A percentile compares a stretch with the other conserved stretches of the same genome.
Conservation (phyloP, 2,113 vertebrate genomes). For the Oreochromis aureus region DNA sequence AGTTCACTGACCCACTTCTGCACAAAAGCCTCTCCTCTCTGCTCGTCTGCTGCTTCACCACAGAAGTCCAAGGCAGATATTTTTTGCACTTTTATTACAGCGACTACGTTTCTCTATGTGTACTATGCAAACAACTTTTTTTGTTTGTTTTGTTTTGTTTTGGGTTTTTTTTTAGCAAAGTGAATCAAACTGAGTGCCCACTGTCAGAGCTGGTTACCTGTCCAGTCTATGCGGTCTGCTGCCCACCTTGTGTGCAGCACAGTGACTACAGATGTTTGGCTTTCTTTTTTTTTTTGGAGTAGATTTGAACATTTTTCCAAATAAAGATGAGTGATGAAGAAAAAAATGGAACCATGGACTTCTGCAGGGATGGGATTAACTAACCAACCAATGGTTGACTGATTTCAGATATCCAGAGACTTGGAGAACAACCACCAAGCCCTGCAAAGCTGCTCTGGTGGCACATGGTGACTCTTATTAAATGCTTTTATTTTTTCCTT, state of each 20-base stretch:
- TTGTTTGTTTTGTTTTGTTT: neutral
- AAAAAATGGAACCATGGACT: neutral
- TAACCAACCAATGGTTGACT: neutral
- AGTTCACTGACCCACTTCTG: neutral
- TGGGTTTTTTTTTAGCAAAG: neutral
- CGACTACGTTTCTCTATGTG: neutral
- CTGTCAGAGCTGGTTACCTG: too few species aligned
- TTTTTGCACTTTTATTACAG: neutral
- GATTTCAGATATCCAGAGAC: neutral
- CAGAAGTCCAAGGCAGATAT: neutral
- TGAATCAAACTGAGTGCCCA: too few species aligned
- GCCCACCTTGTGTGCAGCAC: neutral
- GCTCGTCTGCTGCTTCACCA: neutral
- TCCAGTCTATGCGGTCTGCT: neutral
- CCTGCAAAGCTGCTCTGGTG: accelerated
- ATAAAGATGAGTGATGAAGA: neutral
- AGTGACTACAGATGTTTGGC: neutral
- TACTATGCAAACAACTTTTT: neutral
- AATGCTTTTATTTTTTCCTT: neutral
- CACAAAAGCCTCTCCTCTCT: neutral
- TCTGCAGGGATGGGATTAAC: accelerated
- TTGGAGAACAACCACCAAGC: neutral
- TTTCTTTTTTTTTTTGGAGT: neutral
- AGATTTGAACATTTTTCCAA: neutral
- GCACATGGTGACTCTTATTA: neutral